Evolutionary conservation across 2,797 vertebrate genomes (phyloP).

Genomic region (Gila robusta): DNA sequence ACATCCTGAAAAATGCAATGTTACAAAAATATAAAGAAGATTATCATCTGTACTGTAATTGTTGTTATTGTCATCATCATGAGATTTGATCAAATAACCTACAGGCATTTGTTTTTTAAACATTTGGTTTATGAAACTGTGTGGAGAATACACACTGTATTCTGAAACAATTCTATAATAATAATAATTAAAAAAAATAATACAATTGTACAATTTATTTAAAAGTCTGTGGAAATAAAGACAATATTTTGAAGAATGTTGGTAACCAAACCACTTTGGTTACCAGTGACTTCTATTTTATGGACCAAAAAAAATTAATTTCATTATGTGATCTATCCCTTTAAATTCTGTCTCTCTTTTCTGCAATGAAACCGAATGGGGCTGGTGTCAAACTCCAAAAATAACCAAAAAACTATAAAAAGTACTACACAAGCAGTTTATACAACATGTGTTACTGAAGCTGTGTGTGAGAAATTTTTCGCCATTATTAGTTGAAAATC

Average conservation of each 20-base stretch:
- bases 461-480: neutral
- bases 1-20: neutral
- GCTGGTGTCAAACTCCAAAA: neutral
- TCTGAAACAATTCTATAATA: too few relatives aligned
- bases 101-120: neutral
- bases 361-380: neutral
- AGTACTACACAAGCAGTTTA: neutral
- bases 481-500: neutral
- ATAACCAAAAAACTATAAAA: neutral
- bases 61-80: slow-evolving; percentile 10
- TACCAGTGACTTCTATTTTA: neutral
- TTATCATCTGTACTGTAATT: neutral
- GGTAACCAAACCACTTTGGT: neutral
- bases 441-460: neutral
- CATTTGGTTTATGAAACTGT: neutral
- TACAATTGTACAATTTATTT: neutral
- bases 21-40: neutral
- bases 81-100: neutral
- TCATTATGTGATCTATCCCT: neutral
- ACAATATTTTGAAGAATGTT: neutral
- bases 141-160: too few relatives aligned
- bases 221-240: neutral
- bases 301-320: too few relatives aligned
- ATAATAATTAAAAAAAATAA: too few relatives aligned
- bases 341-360: neutral